Percentiles rank a stretch among this genome's conserved stretches.
Conservation (phyloP, 2,113 vertebrate genomes). For the Australoheros scitulus region DNA sequence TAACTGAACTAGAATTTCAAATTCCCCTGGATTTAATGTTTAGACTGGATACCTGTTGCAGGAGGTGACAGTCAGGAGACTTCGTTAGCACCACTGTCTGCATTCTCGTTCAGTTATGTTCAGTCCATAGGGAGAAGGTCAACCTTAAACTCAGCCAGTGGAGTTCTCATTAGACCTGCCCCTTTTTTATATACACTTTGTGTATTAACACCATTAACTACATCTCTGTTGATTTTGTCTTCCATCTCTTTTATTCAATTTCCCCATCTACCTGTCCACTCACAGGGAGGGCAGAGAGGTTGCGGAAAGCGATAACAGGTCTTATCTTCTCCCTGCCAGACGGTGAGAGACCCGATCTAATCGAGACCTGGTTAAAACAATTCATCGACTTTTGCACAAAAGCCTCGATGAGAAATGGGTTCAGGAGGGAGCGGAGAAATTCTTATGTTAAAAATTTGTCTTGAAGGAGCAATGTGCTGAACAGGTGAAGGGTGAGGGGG, state of each 20-base stretch:
- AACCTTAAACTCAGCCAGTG: background rate
- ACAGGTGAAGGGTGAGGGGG: background rate
- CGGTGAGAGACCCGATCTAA: slow-evolving; percentile 64
- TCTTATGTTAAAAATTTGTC: slow-evolving; percentile 24
- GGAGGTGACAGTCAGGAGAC: background rate
- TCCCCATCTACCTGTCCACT: slow-evolving; percentile 19
- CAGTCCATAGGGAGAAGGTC: background rate
- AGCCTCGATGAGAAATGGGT: slow-evolving; percentile 56
- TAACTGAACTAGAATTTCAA: background rate
- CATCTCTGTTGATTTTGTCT: slow-evolving; percentile 7
- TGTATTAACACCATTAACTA: background rate
- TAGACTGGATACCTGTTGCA: background rate
- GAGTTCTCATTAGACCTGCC: fast-evolving
- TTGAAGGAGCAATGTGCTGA: slow-evolving; percentile 19
- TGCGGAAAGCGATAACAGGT: slow-evolving; percentile 71
- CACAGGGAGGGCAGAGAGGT: slow-evolving; percentile 62
- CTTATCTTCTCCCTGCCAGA: slow-evolving; percentile 80
- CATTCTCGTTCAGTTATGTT: background rate
- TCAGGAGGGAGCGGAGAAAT: slow-evolving; percentile 42
- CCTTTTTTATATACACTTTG: background rate
- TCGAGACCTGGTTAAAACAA: slow-evolving; percentile 72
- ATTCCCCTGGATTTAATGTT: background rate
- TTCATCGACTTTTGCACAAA: slow-evolving; percentile 75
- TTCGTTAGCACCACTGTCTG: background rate
- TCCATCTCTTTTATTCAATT: slow-evolving; percentile 4